phyloP scores from a whole-genome alignment of 2,113 vertebrate genomes.

The Galemys pyrenaicus region DNA sequence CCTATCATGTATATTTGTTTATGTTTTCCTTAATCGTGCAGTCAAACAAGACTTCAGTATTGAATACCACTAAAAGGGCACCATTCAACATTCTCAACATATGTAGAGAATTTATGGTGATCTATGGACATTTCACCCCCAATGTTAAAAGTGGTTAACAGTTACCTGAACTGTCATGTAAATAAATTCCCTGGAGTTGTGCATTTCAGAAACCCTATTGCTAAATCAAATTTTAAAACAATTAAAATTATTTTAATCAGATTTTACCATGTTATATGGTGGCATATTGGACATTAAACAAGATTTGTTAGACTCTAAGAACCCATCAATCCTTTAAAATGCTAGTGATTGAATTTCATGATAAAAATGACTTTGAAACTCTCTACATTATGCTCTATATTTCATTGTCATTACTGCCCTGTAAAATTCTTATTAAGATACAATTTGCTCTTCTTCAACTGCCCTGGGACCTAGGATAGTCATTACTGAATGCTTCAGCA shows the following conservation, averaged over 20 bases:
- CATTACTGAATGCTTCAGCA: slow-evolving; percentile 36
- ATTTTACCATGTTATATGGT: slow-evolving; percentile 37
- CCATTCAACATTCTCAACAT: not conserved
- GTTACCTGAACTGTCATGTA: not conserved
- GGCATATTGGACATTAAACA: not conserved
- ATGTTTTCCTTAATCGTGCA: not conserved
- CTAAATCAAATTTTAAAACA: slow-evolving; percentile 40
- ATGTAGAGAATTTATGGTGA: not conserved
- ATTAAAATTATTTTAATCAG: slow-evolving; percentile 3
- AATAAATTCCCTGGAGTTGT: not conserved
- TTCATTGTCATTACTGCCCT: slow-evolving; percentile 51
- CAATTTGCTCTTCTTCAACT: slow-evolving; percentile 24
- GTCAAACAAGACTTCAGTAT: not conserved
- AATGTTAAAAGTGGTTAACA: not conserved
- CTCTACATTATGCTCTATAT: not conserved
- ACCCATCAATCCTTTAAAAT: slow-evolving; percentile 1
- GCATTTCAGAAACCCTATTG: not conserved
- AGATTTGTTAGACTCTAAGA: slow-evolving; percentile 18
- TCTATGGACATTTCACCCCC: not conserved
- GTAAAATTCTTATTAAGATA: slow-evolving; percentile 36
- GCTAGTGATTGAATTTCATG: slow-evolving; percentile 33
- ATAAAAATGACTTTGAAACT: slow-evolving; percentile 42
- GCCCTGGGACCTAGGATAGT: not conserved
- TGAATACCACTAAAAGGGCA: not conserved
- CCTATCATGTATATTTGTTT: not conserved